Percentiles rank a stretch among this genome's conserved stretches.
These are phyloP conservation scores for Saccostrea echinata DNA, from an alignment of 1,140 invertebrate genomes.

Conservation along the genomic window DNA sequence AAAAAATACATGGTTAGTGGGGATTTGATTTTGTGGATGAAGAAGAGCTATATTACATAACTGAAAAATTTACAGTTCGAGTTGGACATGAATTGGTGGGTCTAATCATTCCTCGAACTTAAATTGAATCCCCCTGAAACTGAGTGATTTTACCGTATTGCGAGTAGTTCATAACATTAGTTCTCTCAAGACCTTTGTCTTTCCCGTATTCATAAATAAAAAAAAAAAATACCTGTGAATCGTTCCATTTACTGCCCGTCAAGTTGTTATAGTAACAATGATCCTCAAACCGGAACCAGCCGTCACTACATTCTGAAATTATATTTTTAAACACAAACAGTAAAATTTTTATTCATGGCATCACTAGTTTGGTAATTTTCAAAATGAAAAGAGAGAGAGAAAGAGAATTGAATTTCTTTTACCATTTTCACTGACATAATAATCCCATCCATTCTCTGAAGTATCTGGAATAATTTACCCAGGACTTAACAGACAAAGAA, in stretches of 20 bases:
- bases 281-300: neutral
- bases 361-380: neutral
- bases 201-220: too few species aligned
- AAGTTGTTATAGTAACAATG: neutral
- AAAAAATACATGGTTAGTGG: too few species aligned
- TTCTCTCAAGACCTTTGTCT: too few species aligned
- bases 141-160: too few species aligned
- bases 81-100: too few species aligned
- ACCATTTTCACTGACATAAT: neutral
- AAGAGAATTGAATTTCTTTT: neutral
- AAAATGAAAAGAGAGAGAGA: neutral
- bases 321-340: neutral
- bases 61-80: too few species aligned
- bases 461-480: neutral
- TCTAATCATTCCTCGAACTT: too few species aligned
- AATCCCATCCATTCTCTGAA: neutral
- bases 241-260: neutral
- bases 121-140: too few species aligned
- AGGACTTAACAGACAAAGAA: neutral
- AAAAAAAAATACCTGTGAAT: neutral
- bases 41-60: too few species aligned
- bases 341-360: neutral
- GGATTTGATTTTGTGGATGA: too few species aligned
- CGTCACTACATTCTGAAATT: neutral
- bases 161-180: too few species aligned